Conservation (phyloP, 1,140 invertebrate genomes). For the Dinoponera quadriceps region DNA sequence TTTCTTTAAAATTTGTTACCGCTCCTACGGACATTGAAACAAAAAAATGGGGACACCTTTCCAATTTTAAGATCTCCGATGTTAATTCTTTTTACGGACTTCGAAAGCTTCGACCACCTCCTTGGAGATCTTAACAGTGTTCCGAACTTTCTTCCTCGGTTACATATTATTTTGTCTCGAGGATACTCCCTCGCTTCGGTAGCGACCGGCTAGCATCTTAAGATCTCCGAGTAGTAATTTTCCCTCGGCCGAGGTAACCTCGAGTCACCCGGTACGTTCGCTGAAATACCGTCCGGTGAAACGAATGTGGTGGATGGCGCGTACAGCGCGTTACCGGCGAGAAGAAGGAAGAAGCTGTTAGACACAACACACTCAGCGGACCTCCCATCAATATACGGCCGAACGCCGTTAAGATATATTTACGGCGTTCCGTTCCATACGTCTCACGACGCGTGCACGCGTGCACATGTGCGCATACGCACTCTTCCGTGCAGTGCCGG, state of each 20-base stretch:
- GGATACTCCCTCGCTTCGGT: neutral
- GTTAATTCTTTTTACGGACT: neutral
- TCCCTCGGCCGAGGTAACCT: neutral
- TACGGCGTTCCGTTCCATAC: conserved; percentile 79
- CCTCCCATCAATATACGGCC: conserved; percentile 83
- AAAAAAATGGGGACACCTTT: too few species aligned
- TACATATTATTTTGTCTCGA: neutral
- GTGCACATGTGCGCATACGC: conserved; percentile 29
- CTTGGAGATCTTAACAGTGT: neutral
- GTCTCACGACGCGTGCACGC: conserved; percentile 67
- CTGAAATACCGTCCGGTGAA: conserved; percentile 22
- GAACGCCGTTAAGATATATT: conserved; percentile 84
- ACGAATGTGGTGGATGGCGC: conserved; percentile 44
- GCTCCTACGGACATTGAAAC: too few species aligned
- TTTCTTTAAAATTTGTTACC: too few species aligned
- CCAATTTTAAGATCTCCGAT: neutral
- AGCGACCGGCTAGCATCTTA: neutral
- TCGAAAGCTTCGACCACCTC: neutral
- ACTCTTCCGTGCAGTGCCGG: conserved; percentile 1
- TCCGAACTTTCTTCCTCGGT: neutral
- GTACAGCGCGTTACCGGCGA: conserved; percentile 32
- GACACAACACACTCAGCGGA: conserved; percentile 84
- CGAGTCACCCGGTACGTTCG: conserved; percentile 60
- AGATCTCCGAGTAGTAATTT: conserved; percentile 16
- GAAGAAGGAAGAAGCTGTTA: conserved; percentile 78